Evolutionary conservation across 2,888 invertebrate species (phyloP).

Genomic region (Crossocerus cetratus): DNA sequence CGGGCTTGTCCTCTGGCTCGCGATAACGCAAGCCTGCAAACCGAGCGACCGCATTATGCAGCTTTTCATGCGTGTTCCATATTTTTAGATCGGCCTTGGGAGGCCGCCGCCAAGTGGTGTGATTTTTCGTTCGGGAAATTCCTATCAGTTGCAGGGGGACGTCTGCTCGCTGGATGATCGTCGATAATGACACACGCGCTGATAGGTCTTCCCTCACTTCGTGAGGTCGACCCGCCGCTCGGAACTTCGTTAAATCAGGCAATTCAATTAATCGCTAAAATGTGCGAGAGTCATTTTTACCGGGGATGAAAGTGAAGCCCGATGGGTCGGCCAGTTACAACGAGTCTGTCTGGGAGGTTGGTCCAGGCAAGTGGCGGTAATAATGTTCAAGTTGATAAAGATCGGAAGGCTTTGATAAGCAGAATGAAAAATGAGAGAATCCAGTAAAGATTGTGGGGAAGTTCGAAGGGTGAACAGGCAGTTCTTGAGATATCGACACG

Average conservation of each 20-base stretch:
- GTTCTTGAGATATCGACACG: conserved; percentile 4
- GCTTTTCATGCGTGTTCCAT: conserved; percentile 60
- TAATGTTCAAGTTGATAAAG: no score
- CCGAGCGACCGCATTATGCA: conserved; percentile 59
- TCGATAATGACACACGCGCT: conserved; percentile 1
- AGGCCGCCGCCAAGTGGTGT: conserved; percentile 54
- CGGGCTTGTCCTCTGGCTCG: conserved; percentile 31
- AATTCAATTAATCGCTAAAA: not conserved
- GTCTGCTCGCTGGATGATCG: not conserved
- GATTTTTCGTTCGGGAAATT: conserved; percentile 40
- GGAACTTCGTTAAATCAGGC: not conserved
- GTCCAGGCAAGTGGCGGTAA: no score
- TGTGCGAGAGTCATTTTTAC: not conserved
- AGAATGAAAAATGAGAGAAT: no score
- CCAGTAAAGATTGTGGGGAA: no score
- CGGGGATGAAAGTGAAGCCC: not conserved
- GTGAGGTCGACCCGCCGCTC: conserved; percentile 6
- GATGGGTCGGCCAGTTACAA: not conserved
- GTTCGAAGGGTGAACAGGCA: not conserved
- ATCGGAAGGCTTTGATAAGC: no score
- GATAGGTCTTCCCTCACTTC: not conserved
- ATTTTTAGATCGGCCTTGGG: conserved; percentile 63
- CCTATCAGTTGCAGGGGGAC: no score
- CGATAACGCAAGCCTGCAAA: conserved; percentile 54
- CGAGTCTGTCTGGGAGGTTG: not conserved